Evolutionary conservation across 1,140 invertebrate species (phyloP), one percentile per base, ranked within the genome.

Genomic region (Drosophila pruinosa): DNA sequence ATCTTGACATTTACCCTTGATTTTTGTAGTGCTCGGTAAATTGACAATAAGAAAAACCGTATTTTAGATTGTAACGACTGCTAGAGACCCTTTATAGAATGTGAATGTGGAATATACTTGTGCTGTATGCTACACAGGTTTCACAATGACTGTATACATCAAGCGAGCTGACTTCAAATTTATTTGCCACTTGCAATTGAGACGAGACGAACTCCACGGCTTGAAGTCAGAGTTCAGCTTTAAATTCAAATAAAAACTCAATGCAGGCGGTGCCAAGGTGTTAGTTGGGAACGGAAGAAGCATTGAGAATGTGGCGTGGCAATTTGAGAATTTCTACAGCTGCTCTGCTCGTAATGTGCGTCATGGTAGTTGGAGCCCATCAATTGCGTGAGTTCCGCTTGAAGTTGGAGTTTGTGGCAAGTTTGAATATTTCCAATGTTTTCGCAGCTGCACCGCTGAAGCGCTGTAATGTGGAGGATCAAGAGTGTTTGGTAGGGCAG

Each of bases 381-480:
- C 10, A 34, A 34, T 34, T 34, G 31, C 31, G 31, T 47, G 17
- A 24, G 17, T 47, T 14, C 12, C 28, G 1, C 47, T 17, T 48
- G 2, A 26, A 7, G 41, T n/a, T 34, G 8, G 6, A 12, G 19
- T 22, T 2, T 24, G 3, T 17, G 0, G 2, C 3, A 26, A 28
- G 4, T 15, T 28, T 28, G 1, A 1, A 7, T 6, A n/a, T 36
- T 39, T n/a, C 38, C 38, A 4, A 17, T 1, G 14, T 15, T n/a
- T 17, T 39, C 38, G 4, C n/a, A 86, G 81, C 81, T 21, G 34
- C 52, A 15, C 61, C 64, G 0, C 7, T 85, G 22, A 48, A 70
- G 10, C 77, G 58, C 7, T 86, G 81, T 24, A 64, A 47, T 2
- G 3, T 75, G n/a, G 47, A 67, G 4, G 75, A 88, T 12, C 82